Conservation (phyloP, 2,797 vertebrate genomes). For the Strix occidentalis region DNA sequence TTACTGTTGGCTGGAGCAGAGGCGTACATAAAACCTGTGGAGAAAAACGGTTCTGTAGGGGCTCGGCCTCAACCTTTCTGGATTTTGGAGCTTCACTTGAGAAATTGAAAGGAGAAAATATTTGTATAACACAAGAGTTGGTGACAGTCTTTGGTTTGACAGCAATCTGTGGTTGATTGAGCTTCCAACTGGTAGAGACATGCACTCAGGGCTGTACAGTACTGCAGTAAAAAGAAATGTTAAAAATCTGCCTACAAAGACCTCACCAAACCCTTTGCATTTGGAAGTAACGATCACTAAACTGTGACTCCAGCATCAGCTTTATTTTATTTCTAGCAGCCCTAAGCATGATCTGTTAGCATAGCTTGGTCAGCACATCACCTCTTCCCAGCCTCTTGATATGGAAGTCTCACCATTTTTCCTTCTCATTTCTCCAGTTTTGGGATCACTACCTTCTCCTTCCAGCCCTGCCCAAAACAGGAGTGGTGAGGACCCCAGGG, state of each 20-base stretch:
- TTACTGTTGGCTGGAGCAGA: background rate
- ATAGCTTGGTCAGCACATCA: background rate
- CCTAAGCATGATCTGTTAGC: background rate
- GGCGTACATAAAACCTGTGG: fast-evolving
- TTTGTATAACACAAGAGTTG: background rate
- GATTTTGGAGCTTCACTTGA: background rate
- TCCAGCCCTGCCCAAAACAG: background rate
- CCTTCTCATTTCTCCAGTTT: background rate
- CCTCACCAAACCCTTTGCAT: background rate
- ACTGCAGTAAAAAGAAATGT: background rate
- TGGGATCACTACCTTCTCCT: background rate
- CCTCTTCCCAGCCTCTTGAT: background rate
- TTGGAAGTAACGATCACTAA: background rate
- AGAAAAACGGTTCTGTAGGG: background rate
- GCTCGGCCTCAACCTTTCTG: background rate
- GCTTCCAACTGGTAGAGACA: background rate
- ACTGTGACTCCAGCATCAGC: background rate
- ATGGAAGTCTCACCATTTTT: background rate
- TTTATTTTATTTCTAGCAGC: background rate
- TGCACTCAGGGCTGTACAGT: background rate
- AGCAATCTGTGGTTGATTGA: background rate
- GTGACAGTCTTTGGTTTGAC: background rate
- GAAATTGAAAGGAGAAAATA: background rate
- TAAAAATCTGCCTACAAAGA: background rate
- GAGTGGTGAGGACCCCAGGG: background rate